Conservation (phyloP, 2,888 invertebrate genomes). For the Melinaea menophilus region DNA sequence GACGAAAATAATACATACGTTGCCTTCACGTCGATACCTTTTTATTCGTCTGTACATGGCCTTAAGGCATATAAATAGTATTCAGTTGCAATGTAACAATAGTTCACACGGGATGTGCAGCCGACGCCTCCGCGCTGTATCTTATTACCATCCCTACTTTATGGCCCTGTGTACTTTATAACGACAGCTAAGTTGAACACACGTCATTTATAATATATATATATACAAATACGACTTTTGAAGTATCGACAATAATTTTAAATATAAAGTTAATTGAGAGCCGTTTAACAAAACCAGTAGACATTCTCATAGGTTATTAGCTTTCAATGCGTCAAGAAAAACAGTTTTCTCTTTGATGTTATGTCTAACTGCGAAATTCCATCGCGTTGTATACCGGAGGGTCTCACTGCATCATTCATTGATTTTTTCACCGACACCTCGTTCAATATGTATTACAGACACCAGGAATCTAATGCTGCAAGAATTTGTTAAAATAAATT, state of each 20-base stretch:
- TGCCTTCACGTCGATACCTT: too few species aligned
- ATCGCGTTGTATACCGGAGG: conserved; percentile 65
- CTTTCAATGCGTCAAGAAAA: conserved; percentile 63
- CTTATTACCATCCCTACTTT: conserved; percentile 69
- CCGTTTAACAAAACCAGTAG: conserved; percentile 21
- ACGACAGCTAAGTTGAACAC: conserved; percentile 44
- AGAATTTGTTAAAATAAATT: conserved; percentile 7
- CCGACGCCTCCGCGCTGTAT: conserved; percentile 59
- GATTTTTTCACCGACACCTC: conserved; percentile 72
- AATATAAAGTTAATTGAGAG: too few species aligned
- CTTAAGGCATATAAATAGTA: conserved; percentile 51
- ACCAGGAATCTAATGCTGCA: conserved; percentile 12
- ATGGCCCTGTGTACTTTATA: conserved; percentile 63
- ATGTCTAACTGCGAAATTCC: conserved; percentile 68
- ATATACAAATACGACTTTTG: too few species aligned
- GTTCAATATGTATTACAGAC: conserved; percentile 68
- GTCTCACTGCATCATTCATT: conserved; percentile 76
- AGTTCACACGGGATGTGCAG: conserved; percentile 48
- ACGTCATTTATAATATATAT: too few species aligned
- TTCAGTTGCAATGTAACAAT: conserved; percentile 58
- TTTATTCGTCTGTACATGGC: too few species aligned
- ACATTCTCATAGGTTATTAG: conserved; percentile 71
- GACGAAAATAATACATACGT: too few species aligned
- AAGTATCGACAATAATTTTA: too few species aligned
- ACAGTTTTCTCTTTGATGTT: conserved; percentile 56